Base-by-base conservation (phyloP, 2,113 vertebrate genomes). In the Aix galericulata region DNA sequence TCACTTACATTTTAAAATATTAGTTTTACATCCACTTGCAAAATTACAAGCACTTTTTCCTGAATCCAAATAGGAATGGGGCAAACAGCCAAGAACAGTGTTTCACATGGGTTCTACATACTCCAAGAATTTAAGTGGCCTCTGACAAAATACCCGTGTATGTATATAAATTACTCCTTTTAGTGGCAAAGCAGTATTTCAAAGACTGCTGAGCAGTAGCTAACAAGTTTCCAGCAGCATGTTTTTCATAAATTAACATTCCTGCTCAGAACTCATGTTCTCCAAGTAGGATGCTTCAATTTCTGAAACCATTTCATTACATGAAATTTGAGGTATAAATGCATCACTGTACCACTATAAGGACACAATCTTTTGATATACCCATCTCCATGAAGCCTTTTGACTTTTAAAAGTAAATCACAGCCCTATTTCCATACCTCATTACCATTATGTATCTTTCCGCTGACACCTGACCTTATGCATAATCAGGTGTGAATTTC, bases 141-240 rank as follows among this genome's bases (percentile, higher is more conserved):
- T 11, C 4, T 6, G 31, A 91, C 82, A 92, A 91, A 93, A 86
- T 84, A 89, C 15, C 14, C 76, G 63, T 46, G 34, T 64, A 42
- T 74, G 38, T 38, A 64, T 44, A 88, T 76, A 88, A 92, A 86
- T 59, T 56, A 93, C 52, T 94, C 55, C 36, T 76, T 95, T 89
- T 95, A 97, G 86, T 96, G 96, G 91, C 67, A 95, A 88, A 91
- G 62, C n/a, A 75, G 60, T 79, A 73, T 97, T 95, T 84, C 79
- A 91, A 92, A 90, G 86, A 82, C 76, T 88, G 82, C 34, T 85
- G 63, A 62, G 86, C 50, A 95, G 69, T 56, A 94, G 63, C 50
- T 85, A 53, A 81, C 27, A 78, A 58, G 31, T 79, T 93, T 69
- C 36, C 42, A 88, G 88, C 12, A 92, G 94, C 52, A 77, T 75